Percentiles rank a stretch among this genome's conserved stretches.
Conservation (phyloP, 2,888 invertebrate genomes). For the Drosophila affinis region DNA sequence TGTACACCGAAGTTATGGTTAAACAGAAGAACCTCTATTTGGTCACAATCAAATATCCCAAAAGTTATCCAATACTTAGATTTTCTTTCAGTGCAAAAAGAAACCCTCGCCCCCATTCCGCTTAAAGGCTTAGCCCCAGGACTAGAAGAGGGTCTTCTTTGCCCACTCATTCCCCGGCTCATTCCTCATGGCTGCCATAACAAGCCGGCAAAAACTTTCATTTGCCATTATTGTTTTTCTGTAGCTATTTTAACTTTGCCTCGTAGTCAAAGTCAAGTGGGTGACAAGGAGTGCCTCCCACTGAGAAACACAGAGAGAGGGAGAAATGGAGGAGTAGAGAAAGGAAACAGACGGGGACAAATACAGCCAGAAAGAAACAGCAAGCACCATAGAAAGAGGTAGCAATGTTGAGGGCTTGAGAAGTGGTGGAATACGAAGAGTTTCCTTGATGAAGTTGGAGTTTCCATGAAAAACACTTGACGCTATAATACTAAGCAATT, state of each 20-base stretch:
- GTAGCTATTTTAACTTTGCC: constrained; percentile 16
- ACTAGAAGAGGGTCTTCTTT: not conserved
- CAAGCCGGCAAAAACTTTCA: constrained; percentile 39
- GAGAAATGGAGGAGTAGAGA: not conserved
- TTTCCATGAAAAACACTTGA: not conserved
- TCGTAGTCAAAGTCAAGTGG: constrained; percentile 37
- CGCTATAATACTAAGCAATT: constrained; percentile 13
- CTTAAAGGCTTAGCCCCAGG: constrained; percentile 37
- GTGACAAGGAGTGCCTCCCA: constrained; percentile 16
- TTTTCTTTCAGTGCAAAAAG: not conserved
- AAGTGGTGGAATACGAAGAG: not conserved
- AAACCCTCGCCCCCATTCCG: not conserved
- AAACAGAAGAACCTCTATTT: no score
- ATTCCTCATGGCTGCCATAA: not conserved
- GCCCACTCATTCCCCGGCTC: not conserved
- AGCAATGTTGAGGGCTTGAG: constrained; percentile 2
- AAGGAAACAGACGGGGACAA: not conserved
- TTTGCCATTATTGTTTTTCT: constrained; percentile 30
- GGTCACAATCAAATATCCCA: no score
- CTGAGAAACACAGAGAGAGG: not conserved
- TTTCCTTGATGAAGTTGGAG: not conserved
- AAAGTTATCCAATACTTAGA: not conserved
- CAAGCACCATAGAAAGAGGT: not conserved
- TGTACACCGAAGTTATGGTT: no score
- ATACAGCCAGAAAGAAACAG: constrained; percentile 7